A percentile compares a stretch with the other conserved stretches of the same genome.
Conservation (phyloP, 2,113 vertebrate genomes). For the Callospermophilus lateralis region DNA sequence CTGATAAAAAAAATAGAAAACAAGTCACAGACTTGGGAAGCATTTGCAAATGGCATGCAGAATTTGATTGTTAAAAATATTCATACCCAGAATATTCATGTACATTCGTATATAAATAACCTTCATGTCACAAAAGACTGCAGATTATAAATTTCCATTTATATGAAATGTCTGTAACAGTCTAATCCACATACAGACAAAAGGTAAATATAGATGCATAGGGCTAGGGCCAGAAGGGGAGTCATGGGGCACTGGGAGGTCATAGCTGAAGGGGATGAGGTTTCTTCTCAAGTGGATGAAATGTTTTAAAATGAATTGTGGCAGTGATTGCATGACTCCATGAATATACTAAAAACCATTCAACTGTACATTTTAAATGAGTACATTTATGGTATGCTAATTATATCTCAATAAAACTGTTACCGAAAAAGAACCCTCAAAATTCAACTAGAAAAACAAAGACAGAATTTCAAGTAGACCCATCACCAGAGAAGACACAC, state of each 20-base stretch:
- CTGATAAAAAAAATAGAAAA: too few relatives aligned
- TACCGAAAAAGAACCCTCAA: not conserved
- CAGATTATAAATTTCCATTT: not conserved
- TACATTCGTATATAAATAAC: not conserved
- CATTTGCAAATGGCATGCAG: not conserved
- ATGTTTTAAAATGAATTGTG: not conserved
- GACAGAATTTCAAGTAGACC: not conserved
- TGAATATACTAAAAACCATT: not conserved
- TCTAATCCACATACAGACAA: not conserved
- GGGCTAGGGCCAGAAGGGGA: not conserved
- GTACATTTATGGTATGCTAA: not conserved
- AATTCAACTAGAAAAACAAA: not conserved
- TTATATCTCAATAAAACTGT: not conserved
- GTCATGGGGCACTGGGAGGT: not conserved
- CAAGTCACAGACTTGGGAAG: not conserved
- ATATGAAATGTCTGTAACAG: not conserved
- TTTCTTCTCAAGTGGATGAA: constrained; percentile 15
- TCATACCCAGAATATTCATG: not conserved
- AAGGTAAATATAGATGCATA: not conserved
- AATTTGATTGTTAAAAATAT: not conserved
- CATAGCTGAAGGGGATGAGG: not conserved
- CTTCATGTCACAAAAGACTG: not conserved
- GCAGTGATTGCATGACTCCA: not conserved
- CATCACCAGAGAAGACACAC: not conserved
- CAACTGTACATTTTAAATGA: not conserved